Evolutionary conservation across 2,797 vertebrate genomes (phyloP), one percentile per base, ranked within the genome.

Genomic region (Podargus strigoides): DNA sequence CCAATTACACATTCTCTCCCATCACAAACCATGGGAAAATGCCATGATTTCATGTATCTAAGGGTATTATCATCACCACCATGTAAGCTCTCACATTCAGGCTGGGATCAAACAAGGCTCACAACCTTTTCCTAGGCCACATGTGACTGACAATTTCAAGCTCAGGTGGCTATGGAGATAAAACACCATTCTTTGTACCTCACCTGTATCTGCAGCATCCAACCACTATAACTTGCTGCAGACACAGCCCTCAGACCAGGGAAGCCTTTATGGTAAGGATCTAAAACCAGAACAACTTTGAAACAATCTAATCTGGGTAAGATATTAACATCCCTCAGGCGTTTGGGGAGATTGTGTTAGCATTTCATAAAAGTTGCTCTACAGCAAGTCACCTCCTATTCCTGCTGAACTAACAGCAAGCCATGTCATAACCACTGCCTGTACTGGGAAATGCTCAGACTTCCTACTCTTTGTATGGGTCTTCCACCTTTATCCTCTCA

Each of bases 401-500:
- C 39, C 76, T 77, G 60, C 79, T 42, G 60, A 67, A 90, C 28
- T 41, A 87, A 55, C 73, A 77, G 30, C 24, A 30, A 80, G 64
- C 22, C 27, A 14, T n/a, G 56, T 41, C 77, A 42, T 6, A 58
- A 53, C 42, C 59, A 69, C 26, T 18, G 82, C 46, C 55, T 3
- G 16, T 30, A 34, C 12, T 78, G 85, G 81, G 85, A 87, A 93
- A 87, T n/a, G 30, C 53, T 70, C 69, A 34, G 49, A 17, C 39
- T 70, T 87, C 42, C 88, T 77, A 19, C 60, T 55, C 62, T 36
- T 64, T 22, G 4, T 19, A 26, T 10, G 30, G 34, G 16, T 63
- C 41, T 84, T 89, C 66, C 82, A 95, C 75, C 78, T 90, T 93
- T 66, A 73, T 42, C 50, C 68, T 80, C 89, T 37, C 19, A 5